Percentiles rank a stretch among this genome's conserved stretches.
These are phyloP conservation scores for Erythrocercus mccallii DNA, from an alignment of 2,113 vertebrate genomes.

Conservation along the genomic window DNA sequence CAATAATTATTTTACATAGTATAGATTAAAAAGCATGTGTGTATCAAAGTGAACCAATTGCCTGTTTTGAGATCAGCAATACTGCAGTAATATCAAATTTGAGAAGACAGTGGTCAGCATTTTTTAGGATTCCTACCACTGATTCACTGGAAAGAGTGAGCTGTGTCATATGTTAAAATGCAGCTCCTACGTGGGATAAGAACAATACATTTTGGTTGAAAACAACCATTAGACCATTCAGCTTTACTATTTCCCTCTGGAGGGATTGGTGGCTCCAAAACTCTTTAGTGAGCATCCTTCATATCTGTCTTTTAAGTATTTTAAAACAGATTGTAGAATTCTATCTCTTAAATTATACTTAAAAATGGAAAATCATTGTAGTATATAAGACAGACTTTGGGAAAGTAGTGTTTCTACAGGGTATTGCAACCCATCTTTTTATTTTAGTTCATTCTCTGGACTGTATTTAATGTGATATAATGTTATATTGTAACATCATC, in stretches of 20 bases:
- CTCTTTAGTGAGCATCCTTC: not conserved
- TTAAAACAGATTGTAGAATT: not conserved
- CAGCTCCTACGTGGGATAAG: not conserved
- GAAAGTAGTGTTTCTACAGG: not conserved
- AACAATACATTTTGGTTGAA: not conserved
- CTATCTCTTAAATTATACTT: not conserved
- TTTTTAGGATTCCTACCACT: not conserved
- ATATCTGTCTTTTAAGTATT: not conserved
- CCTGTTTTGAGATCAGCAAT: not conserved
- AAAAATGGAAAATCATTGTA: not conserved
- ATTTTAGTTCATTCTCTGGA: not conserved
- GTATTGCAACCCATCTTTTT: not conserved
- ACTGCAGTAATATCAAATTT: not conserved
- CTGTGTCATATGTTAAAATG: not conserved
- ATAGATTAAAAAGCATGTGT: not conserved
- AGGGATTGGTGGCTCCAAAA: not conserved
- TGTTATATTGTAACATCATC: not conserved
- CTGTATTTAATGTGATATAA: not conserved
- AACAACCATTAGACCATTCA: not conserved
- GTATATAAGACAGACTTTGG: not conserved
- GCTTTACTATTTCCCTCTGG: not conserved
- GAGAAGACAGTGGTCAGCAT: not conserved
- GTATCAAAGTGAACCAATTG: not conserved
- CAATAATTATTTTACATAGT: not conserved
- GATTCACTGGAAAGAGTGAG: not conserved